phyloP scores from a whole-genome alignment of 37 sponge, comb jelly and placozoan genomes.

The Axinella damicornis region DNA sequence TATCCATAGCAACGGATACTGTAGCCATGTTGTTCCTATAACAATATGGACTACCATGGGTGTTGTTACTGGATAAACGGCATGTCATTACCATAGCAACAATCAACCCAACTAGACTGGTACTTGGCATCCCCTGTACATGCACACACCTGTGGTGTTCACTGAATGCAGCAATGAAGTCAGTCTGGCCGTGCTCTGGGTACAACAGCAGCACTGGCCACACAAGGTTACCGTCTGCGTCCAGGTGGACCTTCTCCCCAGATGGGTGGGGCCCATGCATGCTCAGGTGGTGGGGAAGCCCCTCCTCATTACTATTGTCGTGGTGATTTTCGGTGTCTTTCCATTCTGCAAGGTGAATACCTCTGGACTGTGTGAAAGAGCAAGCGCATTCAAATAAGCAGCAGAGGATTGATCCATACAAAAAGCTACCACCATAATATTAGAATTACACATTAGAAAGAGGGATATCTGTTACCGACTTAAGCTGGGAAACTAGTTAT shows the following conservation, averaged over 20 bases:
- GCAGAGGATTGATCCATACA: background rate
- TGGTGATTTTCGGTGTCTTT: background rate
- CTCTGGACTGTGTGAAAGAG: conserved; percentile 7
- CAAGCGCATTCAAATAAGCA: background rate
- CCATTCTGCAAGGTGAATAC: background rate
- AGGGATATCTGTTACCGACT: too few species aligned
- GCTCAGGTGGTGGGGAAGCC: background rate
- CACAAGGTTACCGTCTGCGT: conserved; percentile 57
- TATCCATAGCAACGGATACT: too few species aligned
- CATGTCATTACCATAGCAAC: too few species aligned
- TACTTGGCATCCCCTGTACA: too few species aligned
- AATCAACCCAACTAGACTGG: too few species aligned
- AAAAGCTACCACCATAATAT: too few species aligned
- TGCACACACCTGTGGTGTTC: conserved; percentile 61
- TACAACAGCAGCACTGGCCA: conserved; percentile 94
- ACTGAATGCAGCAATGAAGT: conserved; percentile 73
- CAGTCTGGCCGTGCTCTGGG: conserved; percentile 87
- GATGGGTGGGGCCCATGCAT: conserved; percentile 47
- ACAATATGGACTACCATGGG: too few species aligned
- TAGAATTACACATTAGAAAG: too few species aligned
- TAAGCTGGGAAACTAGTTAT: too few species aligned
- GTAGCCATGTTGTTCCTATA: too few species aligned
- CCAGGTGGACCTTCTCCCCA: conserved; percentile 55
- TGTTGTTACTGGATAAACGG: too few species aligned
- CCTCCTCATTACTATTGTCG: conserved; percentile 1